phyloP scores from a whole-genome alignment of 1,140 invertebrate species.

The Zaprionus taronus region DNA sequence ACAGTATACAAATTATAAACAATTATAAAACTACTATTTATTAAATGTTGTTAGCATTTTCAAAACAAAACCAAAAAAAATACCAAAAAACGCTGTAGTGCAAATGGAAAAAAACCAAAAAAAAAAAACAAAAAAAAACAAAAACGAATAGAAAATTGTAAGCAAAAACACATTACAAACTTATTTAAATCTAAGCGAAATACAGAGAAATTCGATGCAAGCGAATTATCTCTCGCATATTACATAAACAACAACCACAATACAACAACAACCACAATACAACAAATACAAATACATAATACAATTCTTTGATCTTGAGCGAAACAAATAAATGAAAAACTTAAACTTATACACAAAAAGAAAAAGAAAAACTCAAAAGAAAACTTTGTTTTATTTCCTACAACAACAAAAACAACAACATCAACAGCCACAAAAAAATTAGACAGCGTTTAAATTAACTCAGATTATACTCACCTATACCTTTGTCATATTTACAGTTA shows the following conservation, averaged over 20 bases:
- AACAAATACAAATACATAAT: conserved; percentile 68
- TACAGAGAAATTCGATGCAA: conserved; percentile 48
- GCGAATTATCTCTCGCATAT: conserved; percentile 46
- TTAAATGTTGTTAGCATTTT: conserved; percentile 82
- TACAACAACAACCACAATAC: conserved; percentile 56
- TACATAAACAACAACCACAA: conserved; percentile 50
- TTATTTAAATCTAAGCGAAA: conserved; percentile 78
- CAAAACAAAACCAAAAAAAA: conserved; percentile 48
- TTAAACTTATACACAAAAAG: conserved; percentile 83
- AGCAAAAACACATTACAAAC: conserved; percentile 67
- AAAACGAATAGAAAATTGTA: conserved; percentile 66
- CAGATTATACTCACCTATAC: conserved; percentile 67
- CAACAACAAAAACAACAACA: conserved; percentile 21
- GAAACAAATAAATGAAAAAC: conserved; percentile 82
- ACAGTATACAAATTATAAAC: conserved; percentile 73
- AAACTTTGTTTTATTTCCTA: conserved; percentile 81
- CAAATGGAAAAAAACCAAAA: conserved; percentile 62
- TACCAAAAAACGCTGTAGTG: conserved; percentile 75
- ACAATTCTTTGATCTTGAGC: conserved; percentile 80
- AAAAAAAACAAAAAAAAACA: conserved; percentile 45
- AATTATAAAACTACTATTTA: conserved; percentile 77
- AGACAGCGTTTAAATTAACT: conserved; percentile 22
- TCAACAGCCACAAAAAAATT: conserved; percentile 28
- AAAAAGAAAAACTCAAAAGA: conserved; percentile 72
- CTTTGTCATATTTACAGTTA: conserved; percentile 81